These are phyloP conservation scores for Herpetotheres cachinnans DNA, from an alignment of 2,113 vertebrate genomes.

Conservation along the genomic window DNA sequence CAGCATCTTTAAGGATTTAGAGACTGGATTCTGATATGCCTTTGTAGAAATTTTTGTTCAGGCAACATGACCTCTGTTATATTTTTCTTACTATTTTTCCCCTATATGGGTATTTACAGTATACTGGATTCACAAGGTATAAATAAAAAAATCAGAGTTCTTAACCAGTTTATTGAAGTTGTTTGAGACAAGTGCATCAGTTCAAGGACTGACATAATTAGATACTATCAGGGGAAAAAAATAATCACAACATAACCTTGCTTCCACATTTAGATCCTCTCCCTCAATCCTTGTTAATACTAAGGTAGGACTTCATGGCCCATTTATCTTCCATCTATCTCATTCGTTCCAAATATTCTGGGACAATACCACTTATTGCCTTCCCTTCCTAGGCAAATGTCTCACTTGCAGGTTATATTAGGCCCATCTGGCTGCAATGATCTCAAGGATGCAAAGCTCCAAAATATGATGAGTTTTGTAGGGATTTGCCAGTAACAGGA, in stretches of 20 bases:
- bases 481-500: not conserved
- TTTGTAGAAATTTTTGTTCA: not conserved
- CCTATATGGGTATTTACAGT: not conserved
- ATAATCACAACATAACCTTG: not conserved
- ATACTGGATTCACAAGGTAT: not conserved
- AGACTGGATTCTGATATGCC: not conserved
- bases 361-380: not conserved
- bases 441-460: not conserved
- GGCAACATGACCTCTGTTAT: not conserved
- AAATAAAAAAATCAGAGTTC: not conserved
- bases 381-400: not conserved
- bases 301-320: not conserved
- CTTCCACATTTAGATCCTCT: not conserved
- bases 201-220: not conserved
- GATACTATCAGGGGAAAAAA: accelerated
- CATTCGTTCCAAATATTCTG: not conserved
- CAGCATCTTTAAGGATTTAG: not conserved
- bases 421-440: not conserved
- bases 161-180: not conserved
- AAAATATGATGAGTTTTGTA: not conserved
- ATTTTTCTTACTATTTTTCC: not conserved
- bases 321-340: not conserved
- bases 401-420: not conserved
- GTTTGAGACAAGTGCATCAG: not conserved
- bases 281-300: not conserved